Conservation (phyloP, 2,113 vertebrate species). For the Mirza zaza region DNA sequence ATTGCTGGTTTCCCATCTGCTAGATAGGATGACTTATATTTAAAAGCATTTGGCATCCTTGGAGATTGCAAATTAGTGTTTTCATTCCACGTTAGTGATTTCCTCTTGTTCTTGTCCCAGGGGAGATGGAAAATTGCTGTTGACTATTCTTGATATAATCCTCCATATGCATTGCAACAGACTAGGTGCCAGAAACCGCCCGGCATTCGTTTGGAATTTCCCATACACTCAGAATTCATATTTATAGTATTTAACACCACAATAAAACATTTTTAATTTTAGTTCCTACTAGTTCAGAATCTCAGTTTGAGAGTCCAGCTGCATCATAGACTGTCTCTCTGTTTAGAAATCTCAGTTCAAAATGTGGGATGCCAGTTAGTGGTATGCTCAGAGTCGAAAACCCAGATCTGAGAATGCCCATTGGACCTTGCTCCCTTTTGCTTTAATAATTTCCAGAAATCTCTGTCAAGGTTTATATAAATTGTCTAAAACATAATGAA, state of each 20-base stretch:
- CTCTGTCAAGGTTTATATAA: not conserved
- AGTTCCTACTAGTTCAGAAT: conserved; percentile 32
- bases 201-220: conserved; percentile 72
- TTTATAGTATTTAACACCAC: conserved; percentile 75
- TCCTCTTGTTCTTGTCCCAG: conserved; percentile 69
- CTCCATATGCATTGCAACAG: conserved; percentile 60
- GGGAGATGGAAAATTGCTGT: conserved; percentile 72
- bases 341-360: not conserved
- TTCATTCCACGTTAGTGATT: conserved; percentile 70
- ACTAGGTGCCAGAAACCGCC: conserved; percentile 66
- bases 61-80: conserved; percentile 69
- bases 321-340: not conserved
- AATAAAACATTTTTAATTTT: conserved; percentile 65
- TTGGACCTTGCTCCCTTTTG: not conserved
- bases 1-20: conserved; percentile 29
- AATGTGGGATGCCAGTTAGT: not conserved
- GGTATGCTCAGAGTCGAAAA: not conserved
- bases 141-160: conserved; percentile 66
- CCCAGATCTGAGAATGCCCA: not conserved
- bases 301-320: not conserved
- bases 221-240: conserved; percentile 64
- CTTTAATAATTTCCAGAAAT: conserved; percentile 25
- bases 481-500: not conserved
- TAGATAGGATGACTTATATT: conserved; percentile 41
- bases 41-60: conserved; percentile 63